Evolutionary conservation across 2,113 vertebrate genomes (phyloP).

Genomic region (Gobio gobio): DNA sequence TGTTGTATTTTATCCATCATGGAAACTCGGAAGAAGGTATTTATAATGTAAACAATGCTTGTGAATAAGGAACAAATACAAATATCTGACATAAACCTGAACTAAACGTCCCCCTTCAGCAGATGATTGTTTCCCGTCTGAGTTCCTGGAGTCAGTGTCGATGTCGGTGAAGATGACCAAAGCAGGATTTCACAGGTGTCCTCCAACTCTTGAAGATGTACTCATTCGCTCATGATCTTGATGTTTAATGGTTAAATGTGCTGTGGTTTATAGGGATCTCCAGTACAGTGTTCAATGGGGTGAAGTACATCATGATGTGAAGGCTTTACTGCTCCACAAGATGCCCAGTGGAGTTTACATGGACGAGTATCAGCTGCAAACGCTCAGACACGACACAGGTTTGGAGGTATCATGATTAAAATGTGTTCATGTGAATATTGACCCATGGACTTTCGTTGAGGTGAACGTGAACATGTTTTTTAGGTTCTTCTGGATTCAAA

Average conservation of each 20-base stretch:
- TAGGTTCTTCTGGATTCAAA: slow-evolving; percentile 80
- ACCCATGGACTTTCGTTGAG: too few relatives aligned
- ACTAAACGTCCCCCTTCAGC: slow-evolving; percentile 44
- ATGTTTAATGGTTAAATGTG: not conserved
- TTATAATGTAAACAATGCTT: too few relatives aligned
- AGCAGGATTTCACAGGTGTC: slow-evolving; percentile 78
- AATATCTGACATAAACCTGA: too few relatives aligned
- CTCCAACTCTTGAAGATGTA: too few relatives aligned
- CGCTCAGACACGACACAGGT: slow-evolving; percentile 73
- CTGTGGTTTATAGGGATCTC: slow-evolving; percentile 78
- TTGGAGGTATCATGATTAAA: slow-evolving; percentile 73
- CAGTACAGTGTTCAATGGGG: slow-evolving; percentile 76
- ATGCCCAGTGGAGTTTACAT: slow-evolving; percentile 84
- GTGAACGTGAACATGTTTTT: too few relatives aligned
- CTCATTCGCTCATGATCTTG: not conserved
- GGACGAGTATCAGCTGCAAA: slow-evolving; percentile 89
- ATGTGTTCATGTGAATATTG: too few relatives aligned
- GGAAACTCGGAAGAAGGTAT: slow-evolving; percentile 51
- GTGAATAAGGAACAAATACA: not conserved
- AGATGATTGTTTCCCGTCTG: slow-evolving; percentile 54
- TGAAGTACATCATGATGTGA: slow-evolving; percentile 62
- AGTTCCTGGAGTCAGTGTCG: slow-evolving; percentile 60
- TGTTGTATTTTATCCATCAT: not conserved
- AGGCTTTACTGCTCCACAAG: slow-evolving; percentile 74
- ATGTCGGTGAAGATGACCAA: slow-evolving; percentile 69